phyloP scores from a whole-genome alignment of 92 coral and sea anemone species.

The Diadumene lineata region DNA sequence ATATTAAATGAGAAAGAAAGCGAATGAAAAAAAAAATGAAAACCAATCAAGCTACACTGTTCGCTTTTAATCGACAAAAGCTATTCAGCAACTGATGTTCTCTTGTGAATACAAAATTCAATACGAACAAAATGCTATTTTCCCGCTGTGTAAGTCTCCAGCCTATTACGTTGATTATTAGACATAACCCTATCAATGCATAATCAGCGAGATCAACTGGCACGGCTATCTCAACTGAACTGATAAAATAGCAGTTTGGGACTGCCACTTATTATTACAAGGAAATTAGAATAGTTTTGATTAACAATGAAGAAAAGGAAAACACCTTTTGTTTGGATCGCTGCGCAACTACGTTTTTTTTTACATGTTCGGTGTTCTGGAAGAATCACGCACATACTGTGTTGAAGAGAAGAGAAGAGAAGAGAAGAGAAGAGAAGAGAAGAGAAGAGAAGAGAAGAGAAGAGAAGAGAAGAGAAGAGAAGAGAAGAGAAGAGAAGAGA shows the following conservation, averaged over 20 bases:
- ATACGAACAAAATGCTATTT: no score
- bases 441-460: constrained; percentile 19
- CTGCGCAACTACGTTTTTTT: neutral
- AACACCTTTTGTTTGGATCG: neutral
- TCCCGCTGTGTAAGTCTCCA: neutral
- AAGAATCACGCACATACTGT: neutral
- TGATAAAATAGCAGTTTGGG: constrained; percentile 4
- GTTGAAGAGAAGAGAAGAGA: constrained; percentile 1
- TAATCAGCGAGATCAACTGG: neutral
- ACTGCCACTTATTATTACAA: constrained; percentile 5
- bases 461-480: constrained; percentile 21
- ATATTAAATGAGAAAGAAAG: no score
- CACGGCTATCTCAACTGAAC: neutral
- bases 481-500: constrained; percentile 15
- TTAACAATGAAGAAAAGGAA: neutral
- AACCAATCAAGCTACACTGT: no score
- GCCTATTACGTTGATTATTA: constrained; percentile 1
- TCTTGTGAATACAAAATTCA: no score
- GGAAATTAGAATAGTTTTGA: constrained; percentile 12
- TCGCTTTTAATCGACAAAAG: no score
- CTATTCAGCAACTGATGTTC: no score
- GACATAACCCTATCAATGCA: neutral
- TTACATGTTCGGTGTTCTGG: no score
- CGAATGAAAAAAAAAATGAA: no score
- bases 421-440: constrained; percentile 6